phyloP scores from a whole-genome alignment of 1,140 invertebrate species.

The Saccostrea glomerata region DNA sequence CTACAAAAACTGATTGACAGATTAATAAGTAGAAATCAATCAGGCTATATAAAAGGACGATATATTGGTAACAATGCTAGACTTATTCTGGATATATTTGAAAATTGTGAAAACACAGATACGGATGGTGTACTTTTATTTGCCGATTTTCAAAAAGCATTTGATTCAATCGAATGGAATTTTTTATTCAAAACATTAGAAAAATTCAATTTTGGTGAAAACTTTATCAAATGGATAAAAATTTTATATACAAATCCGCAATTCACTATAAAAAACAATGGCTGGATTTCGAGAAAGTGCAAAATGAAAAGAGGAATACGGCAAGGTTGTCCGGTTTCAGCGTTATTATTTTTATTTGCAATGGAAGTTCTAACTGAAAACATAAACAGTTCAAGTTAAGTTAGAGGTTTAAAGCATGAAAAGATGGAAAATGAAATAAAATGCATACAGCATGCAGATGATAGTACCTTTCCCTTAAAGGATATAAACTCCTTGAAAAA shows the following conservation, averaged over 20 bases:
- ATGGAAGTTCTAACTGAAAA: not conserved
- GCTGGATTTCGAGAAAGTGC: not conserved
- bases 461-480: not conserved
- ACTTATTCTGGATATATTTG: too few relatives aligned
- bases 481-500: not conserved
- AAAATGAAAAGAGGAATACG: not conserved
- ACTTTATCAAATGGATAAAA: not conserved
- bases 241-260: not conserved
- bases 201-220: too few relatives aligned
- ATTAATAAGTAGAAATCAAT: too few relatives aligned
- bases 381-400: not conserved
- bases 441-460: not conserved
- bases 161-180: not conserved
- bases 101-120: too few relatives aligned
- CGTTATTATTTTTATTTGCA: not conserved
- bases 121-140: not conserved
- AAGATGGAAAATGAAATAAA: not conserved
- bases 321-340: not conserved
- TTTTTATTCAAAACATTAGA: not conserved
- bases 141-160: not conserved
- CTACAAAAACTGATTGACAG: too few relatives aligned
- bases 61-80: too few relatives aligned
- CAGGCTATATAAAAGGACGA: too few relatives aligned
- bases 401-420: not conserved
- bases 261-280: not conserved